Evolutionary conservation across 2,797 vertebrate genomes (phyloP).

Genomic region (Syngnathus rostellatus): DNA sequence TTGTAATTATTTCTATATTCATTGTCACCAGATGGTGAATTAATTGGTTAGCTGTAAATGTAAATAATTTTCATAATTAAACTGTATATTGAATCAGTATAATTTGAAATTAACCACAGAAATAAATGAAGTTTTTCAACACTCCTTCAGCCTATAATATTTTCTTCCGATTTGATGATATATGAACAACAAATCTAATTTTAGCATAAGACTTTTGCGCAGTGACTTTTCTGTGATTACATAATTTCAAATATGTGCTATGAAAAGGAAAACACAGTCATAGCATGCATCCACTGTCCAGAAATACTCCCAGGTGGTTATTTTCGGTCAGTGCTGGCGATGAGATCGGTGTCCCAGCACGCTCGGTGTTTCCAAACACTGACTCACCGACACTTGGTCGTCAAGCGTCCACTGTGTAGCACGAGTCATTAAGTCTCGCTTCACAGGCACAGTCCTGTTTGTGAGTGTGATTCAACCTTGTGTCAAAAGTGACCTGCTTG

Average conservation of each 20-base stretch:
- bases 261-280: background rate
- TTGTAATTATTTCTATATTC: background rate
- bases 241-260: background rate
- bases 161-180: background rate
- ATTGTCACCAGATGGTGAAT: background rate
- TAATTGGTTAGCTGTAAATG: background rate
- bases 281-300: slow-evolving; percentile 7
- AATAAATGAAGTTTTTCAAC: background rate
- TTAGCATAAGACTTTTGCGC: background rate
- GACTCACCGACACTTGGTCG: slow-evolving; percentile 4
- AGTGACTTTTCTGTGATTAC: slow-evolving; percentile 1
- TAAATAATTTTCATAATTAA: background rate
- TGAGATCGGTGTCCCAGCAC: slow-evolving; percentile 9
- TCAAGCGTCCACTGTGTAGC: slow-evolving; percentile 13
- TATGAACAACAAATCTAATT: background rate
- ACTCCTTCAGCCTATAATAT: background rate
- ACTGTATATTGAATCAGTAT: background rate
- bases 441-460: background rate
- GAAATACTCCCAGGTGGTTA: slow-evolving; percentile 20
- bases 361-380: slow-evolving; percentile 9
- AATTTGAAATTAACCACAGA: background rate
- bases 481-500: slow-evolving; percentile 11
- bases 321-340: slow-evolving; percentile 19
- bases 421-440: background rate
- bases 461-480: background rate